These are phyloP conservation scores for Ceyx melanurus DNA, from an alignment of 2,113 vertebrate genomes.

Conservation along the genomic window DNA sequence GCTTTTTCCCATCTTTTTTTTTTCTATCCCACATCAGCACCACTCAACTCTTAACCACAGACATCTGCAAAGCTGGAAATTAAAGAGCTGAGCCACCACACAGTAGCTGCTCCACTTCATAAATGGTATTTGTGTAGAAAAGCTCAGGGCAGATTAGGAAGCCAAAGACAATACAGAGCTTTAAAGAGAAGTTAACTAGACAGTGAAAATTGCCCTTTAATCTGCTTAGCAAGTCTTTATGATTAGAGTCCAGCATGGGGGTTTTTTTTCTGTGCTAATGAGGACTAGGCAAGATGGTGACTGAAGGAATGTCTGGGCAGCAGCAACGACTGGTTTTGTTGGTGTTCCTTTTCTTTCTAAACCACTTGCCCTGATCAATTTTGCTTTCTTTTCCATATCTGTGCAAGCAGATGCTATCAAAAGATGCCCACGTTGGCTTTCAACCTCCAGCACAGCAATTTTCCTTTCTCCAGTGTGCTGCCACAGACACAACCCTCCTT, in stretches of 20 bases:
- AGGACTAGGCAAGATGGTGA: not conserved
- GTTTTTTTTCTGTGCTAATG: not conserved
- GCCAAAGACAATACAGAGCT: slow-evolving; percentile 1
- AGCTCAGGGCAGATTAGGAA: slow-evolving; percentile 11
- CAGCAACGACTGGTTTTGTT: fast-evolving
- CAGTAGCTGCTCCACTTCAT: not conserved
- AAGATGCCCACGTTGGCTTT: not conserved
- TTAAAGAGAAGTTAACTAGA: slow-evolving; percentile 29
- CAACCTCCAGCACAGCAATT: not conserved
- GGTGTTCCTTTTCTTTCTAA: not conserved
- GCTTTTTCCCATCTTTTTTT: not conserved
- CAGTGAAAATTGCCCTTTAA: slow-evolving; percentile 35
- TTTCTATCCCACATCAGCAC: not conserved
- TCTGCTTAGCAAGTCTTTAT: slow-evolving; percentile 18
- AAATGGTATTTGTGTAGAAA: not conserved
- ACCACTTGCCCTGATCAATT: not conserved
- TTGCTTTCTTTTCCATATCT: not conserved
- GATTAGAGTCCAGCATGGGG: not conserved
- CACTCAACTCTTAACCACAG: not conserved
- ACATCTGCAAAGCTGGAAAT: not conserved
- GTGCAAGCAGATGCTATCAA: not conserved
- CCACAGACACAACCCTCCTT: not conserved
- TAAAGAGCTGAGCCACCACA: not conserved
- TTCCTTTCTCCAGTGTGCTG: not conserved
- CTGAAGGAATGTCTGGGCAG: not conserved